phyloP scores from a whole-genome alignment of 2,113 vertebrate species.

The Cavia porcellus region DNA sequence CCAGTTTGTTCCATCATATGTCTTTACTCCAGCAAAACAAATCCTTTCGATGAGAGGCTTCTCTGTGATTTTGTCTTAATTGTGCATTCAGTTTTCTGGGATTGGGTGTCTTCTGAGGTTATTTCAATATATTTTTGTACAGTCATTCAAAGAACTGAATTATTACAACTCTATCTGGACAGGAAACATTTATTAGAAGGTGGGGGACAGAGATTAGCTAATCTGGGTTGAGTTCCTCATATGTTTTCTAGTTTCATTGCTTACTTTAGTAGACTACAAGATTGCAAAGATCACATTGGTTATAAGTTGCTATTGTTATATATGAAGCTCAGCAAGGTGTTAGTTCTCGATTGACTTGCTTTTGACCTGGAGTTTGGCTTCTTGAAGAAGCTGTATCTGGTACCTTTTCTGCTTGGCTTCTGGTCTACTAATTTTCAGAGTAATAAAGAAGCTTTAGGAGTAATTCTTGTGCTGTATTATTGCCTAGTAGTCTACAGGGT shows the following conservation, averaged over 20 bases:
- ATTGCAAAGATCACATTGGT: not conserved
- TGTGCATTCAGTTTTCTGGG: not conserved
- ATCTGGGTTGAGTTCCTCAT: not conserved
- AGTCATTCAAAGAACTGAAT: not conserved
- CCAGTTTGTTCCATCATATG: not conserved
- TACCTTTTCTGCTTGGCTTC: fast-evolving
- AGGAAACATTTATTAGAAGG: not conserved
- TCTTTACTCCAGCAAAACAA: not conserved
- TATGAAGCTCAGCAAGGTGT: not conserved
- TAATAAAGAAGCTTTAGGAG: not conserved
- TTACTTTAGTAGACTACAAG: not conserved
- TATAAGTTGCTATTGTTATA: fast-evolving
- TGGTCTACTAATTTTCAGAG: not conserved
- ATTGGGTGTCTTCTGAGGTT: not conserved
- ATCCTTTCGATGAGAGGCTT: not conserved
- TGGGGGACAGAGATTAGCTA: not conserved
- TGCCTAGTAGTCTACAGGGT: not conserved
- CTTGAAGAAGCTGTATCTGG: not conserved
- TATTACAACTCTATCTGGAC: not conserved
- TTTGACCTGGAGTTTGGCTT: not conserved
- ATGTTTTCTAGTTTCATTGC: not conserved
- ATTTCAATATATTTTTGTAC: not conserved
- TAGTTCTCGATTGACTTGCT: not conserved
- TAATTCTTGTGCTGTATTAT: not conserved
- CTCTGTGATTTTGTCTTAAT: not conserved